Percentiles rank a stretch among this genome's conserved stretches.
Evolutionary conservation across 2,888 invertebrate genomes (phyloP).

Genomic region (Mesochorus sp.): DNA sequence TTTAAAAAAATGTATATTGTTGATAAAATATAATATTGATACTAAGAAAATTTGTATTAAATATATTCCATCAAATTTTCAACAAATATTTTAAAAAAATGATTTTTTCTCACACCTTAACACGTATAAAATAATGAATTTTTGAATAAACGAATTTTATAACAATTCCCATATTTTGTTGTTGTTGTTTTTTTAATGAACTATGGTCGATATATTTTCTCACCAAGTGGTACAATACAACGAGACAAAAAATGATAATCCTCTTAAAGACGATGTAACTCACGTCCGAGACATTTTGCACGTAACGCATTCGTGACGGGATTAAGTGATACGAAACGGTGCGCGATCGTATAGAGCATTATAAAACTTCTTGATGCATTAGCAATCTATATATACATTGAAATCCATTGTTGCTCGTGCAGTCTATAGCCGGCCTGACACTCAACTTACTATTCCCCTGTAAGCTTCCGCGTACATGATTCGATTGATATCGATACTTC

Average conservation of each 20-base stretch:
- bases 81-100: no score
- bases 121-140: no score
- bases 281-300: conserved; percentile 75
- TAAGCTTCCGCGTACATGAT: conserved; percentile 80
- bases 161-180: no score
- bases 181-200: conserved; percentile 9
- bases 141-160: no score
- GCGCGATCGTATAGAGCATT: conserved; percentile 27
- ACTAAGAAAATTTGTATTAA: no score
- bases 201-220: no score
- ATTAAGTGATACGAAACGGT: conserved; percentile 52
- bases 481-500: conserved; percentile 69
- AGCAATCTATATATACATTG: conserved; percentile 24
- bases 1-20: no score
- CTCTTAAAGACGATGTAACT: conserved; percentile 19
- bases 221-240: conserved; percentile 14
- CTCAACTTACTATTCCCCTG: conserved; percentile 77
- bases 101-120: no score
- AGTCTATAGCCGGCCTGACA: conserved; percentile 52
- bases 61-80: no score
- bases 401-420: conserved; percentile 23
- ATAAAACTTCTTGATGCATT: conserved; percentile 37
- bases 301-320: conserved; percentile 79
- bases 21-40: no score
- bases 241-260: conserved; percentile 22